These are phyloP conservation scores for Meghimatium bilineatum DNA, from an alignment of 2,888 invertebrate species.

Conservation along the genomic window DNA sequence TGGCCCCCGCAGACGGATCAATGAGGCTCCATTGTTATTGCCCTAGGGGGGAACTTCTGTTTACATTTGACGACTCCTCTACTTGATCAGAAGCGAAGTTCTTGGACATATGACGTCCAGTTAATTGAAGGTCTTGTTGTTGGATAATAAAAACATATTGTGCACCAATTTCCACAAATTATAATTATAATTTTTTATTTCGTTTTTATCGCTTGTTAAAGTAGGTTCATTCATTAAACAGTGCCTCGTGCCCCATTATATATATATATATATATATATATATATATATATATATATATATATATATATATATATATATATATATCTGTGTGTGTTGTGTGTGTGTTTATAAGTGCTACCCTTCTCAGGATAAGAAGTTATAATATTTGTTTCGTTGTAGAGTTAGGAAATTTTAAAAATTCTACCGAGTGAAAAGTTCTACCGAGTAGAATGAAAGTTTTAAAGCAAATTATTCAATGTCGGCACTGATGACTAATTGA, in stretches of 20 bases:
- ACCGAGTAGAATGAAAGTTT: too few species aligned
- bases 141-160: not conserved
- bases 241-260: not conserved
- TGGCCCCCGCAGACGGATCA: not conserved
- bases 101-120: conserved; percentile 7
- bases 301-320: too few species aligned
- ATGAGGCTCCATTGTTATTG: not conserved
- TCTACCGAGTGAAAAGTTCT: too few species aligned
- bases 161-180: not conserved
- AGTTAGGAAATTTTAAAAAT: too few species aligned
- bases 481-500: too few species aligned
- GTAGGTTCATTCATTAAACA: not conserved
- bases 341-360: too few species aligned
- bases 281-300: too few species aligned
- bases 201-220: not conserved
- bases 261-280: not conserved
- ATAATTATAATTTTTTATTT: not conserved
- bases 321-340: too few species aligned
- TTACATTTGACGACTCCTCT: not conserved
- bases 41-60: conserved; percentile 17
- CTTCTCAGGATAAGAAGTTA: too few species aligned
- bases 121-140: not conserved
- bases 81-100: too few species aligned
- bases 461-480: too few species aligned
- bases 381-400: too few species aligned